A percentile compares a stretch with the other conserved stretches of the same genome.
Evolutionary conservation across 2,888 invertebrate species (phyloP).

Genomic region (Syritta pipiens): DNA sequence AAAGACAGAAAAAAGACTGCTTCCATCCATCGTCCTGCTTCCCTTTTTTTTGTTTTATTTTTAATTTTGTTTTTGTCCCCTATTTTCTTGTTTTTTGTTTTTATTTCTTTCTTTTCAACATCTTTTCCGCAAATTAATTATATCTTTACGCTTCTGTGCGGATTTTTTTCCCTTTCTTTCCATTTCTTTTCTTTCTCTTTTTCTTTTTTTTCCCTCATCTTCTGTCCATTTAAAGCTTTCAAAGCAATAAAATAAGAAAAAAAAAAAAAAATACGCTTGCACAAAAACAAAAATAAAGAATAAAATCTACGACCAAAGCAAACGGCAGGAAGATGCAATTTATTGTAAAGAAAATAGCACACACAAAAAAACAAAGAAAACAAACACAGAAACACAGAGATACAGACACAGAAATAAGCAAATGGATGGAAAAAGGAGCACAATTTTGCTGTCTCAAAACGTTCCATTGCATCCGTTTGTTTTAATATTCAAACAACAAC

Average conservation of each 20-base stretch:
- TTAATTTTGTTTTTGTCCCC: conserved; percentile 24
- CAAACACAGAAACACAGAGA: background rate
- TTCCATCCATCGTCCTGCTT: conserved; percentile 16
- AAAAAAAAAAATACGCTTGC: conserved; percentile 37
- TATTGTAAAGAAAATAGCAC: conserved; percentile 27
- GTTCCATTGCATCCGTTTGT: conserved; percentile 31
- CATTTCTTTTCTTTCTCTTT: background rate
- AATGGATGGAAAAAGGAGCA: conserved; percentile 23
- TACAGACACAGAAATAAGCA: conserved; percentile 2
- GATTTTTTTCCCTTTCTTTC: background rate
- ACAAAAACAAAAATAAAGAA: conserved; percentile 21
- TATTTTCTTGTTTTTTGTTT: conserved; percentile 57
- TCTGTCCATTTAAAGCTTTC: conserved; percentile 10
- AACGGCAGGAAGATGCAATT: conserved; percentile 40
- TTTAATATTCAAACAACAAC: conserved; percentile 4
- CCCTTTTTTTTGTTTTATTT: conserved; percentile 8
- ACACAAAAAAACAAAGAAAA: conserved; percentile 16
- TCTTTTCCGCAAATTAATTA: conserved; percentile 63
- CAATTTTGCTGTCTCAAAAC: conserved; percentile 11
- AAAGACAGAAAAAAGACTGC: background rate
- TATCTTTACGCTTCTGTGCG: conserved; percentile 45
- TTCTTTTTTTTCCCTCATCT: background rate
- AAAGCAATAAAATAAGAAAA: conserved; percentile 17
- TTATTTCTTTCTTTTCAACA: conserved; percentile 16
- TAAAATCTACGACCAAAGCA: background rate